Percentiles rank a stretch among this genome's conserved stretches.
phyloP scores from a whole-genome alignment of 2,888 invertebrate species.

The Copidosoma aretas region DNA sequence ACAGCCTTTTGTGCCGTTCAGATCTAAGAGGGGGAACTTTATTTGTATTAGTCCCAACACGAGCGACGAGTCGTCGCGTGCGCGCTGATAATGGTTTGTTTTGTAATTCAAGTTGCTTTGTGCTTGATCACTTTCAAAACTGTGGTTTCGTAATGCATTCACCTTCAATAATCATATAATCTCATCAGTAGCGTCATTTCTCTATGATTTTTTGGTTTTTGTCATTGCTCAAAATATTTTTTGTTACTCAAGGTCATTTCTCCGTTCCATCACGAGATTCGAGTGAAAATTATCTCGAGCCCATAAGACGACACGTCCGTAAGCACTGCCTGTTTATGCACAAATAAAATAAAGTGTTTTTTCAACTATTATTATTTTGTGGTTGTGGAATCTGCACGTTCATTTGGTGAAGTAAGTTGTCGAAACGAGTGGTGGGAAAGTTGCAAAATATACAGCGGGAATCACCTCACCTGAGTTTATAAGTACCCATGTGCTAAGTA shows the following conservation, averaged over 20 bases:
- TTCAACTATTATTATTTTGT: constrained; percentile 34
- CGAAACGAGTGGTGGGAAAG: constrained; percentile 35
- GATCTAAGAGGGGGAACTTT: constrained; percentile 45
- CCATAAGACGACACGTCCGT: too few species aligned
- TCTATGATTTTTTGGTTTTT: too few species aligned
- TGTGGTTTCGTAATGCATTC: too few species aligned
- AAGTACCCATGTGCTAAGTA: neutral
- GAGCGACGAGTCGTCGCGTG: constrained; percentile 51
- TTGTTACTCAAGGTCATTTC: too few species aligned
- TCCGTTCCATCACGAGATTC: neutral
- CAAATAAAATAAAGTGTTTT: neutral
- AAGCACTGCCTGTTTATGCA: neutral
- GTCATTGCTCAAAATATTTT: too few species aligned
- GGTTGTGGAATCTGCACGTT: neutral
- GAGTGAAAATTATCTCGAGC: neutral
- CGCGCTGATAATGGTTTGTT: constrained; percentile 50
- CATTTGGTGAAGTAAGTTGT: neutral
- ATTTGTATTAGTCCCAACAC: constrained; percentile 58
- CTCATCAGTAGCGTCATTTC: too few species aligned
- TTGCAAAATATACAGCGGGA: constrained; percentile 32
- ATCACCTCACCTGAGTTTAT: neutral
- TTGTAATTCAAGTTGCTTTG: too few species aligned
- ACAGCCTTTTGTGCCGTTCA: constrained; percentile 13
- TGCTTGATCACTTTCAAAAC: too few species aligned
- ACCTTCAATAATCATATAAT: too few species aligned